Percentiles rank a stretch among this genome's conserved stretches.
Conservation (phyloP, 37 sponge, comb jelly and placozoan species). For the Theonella swinhoei region DNA sequence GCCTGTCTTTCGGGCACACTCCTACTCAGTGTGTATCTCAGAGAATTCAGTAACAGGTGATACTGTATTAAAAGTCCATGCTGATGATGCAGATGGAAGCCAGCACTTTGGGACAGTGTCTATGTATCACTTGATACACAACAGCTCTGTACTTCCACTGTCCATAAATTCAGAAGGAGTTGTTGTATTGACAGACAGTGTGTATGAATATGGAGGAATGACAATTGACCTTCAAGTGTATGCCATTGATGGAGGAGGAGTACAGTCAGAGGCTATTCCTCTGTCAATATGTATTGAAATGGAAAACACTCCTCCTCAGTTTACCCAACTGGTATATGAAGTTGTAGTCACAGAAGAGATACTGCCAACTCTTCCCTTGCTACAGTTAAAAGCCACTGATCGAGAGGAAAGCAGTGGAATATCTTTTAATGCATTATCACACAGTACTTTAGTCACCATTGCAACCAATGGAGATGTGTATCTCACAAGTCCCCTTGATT, state of each 20-base stretch:
- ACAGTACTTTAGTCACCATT: conserved; percentile 35
- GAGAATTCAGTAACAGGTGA: conserved; percentile 19
- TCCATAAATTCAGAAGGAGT: conserved; percentile 11
- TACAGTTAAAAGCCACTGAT: conserved; percentile 2
- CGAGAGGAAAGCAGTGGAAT: background rate
- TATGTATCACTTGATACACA: background rate
- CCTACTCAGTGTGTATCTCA: conserved; percentile 30
- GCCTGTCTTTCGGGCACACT: conserved; percentile 28
- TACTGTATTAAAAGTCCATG: conserved; percentile 16
- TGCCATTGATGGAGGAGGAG: conserved; percentile 53
- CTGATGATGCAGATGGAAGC: conserved; percentile 47
- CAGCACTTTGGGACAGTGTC: conserved; percentile 24
- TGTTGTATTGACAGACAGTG: conserved; percentile 5
- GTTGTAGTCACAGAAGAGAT: conserved; percentile 53
- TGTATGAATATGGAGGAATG: background rate
- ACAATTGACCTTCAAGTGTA: conserved; percentile 39
- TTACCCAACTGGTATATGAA: conserved; percentile 22
- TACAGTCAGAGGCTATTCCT: conserved; percentile 38
- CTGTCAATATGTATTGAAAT: conserved; percentile 26
- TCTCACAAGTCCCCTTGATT: conserved; percentile 59
- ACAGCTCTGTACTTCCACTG: conserved; percentile 11
- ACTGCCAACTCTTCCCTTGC: conserved; percentile 7
- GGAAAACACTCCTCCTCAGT: conserved; percentile 25
- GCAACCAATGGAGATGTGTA: conserved; percentile 33
- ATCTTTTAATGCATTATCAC: background rate